Percentiles rank a stretch among this genome's conserved stretches.
Conservation (phyloP, 2,113 vertebrate species). For the Corythoichthys intestinalis region DNA sequence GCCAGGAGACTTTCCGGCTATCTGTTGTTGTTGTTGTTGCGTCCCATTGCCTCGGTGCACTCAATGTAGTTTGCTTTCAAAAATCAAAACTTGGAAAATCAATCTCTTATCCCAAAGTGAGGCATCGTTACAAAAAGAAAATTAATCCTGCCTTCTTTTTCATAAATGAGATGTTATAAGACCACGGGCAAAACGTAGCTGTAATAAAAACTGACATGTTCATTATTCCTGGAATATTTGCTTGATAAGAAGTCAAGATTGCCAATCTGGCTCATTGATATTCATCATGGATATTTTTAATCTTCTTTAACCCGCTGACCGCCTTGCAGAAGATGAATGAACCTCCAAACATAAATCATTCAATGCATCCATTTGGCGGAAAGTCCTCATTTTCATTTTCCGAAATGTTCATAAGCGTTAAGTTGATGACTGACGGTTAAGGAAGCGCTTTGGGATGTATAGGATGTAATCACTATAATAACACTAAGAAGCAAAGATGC, state of each 20-base stretch:
- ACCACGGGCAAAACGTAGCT: not conserved
- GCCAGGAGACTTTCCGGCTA: too few species aligned
- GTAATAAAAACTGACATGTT: not conserved
- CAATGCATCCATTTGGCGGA: not conserved
- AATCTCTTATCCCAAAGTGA: not conserved
- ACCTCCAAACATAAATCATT: not conserved
- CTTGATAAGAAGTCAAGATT: not conserved
- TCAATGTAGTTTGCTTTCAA: not conserved
- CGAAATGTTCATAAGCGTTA: not conserved
- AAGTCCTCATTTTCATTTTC: not conserved
- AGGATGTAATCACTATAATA: not conserved
- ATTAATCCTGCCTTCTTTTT: not conserved
- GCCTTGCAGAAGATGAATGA: not conserved
- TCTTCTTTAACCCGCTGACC: not conserved
- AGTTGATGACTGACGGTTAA: not conserved
- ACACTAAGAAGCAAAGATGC: not conserved
- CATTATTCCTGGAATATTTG: not conserved
- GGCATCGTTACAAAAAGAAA: not conserved
- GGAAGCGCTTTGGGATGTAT: not conserved
- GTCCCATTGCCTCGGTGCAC: not conserved
- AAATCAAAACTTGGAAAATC: not conserved
- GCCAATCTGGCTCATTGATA: not conserved
- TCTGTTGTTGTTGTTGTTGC: too few species aligned
- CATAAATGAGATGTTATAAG: not conserved
- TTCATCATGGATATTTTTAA: not conserved